phyloP scores from a whole-genome alignment of 2,888 invertebrate species.

The Parnassius mnemosyne region DNA sequence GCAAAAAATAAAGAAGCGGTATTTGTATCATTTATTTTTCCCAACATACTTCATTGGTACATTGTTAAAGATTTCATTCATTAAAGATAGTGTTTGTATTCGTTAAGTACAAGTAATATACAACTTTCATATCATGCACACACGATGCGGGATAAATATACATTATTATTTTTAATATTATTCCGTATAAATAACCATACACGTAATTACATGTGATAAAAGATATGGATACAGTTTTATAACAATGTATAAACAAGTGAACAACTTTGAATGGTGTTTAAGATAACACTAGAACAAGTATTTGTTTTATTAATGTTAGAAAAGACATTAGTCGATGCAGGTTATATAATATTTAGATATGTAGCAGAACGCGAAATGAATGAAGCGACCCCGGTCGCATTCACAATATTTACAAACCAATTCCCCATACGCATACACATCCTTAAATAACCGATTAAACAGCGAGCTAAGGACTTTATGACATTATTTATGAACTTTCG shows the following conservation, averaged over 20 bases:
- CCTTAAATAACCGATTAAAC: slow-evolving; percentile 20
- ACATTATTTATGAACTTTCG: slow-evolving; percentile 53
- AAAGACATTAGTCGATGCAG: slow-evolving; percentile 64
- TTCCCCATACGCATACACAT: slow-evolving; percentile 44
- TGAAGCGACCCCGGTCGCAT: slow-evolving; percentile 58
- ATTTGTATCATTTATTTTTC: slow-evolving; percentile 77
- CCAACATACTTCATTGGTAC: slow-evolving; percentile 79
- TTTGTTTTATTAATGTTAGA: slow-evolving; percentile 67
- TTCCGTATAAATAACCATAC: slow-evolving; percentile 75
- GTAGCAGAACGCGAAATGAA: slow-evolving; percentile 70
- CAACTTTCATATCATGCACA: slow-evolving; percentile 74
- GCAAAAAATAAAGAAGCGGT: slow-evolving; percentile 78
- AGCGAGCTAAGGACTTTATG: slow-evolving; percentile 16
- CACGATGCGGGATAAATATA: slow-evolving; percentile 74
- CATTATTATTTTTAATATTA: slow-evolving; percentile 57
- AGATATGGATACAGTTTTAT: slow-evolving; percentile 75
- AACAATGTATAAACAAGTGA: slow-evolving; percentile 80
- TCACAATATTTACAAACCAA: slow-evolving; percentile 64
- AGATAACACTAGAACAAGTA: slow-evolving; percentile 66
- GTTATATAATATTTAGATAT: slow-evolving; percentile 67
- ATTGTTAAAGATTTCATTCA: slow-evolving; percentile 72
- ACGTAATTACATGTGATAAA: slow-evolving; percentile 66
- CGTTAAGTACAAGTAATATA: slow-evolving; percentile 70
- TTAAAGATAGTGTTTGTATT: slow-evolving; percentile 62
- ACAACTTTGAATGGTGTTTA: slow-evolving; percentile 75